These are phyloP conservation scores for Eupeodes luniger DNA, from an alignment of 2,888 invertebrate species.

Conservation along the genomic window DNA sequence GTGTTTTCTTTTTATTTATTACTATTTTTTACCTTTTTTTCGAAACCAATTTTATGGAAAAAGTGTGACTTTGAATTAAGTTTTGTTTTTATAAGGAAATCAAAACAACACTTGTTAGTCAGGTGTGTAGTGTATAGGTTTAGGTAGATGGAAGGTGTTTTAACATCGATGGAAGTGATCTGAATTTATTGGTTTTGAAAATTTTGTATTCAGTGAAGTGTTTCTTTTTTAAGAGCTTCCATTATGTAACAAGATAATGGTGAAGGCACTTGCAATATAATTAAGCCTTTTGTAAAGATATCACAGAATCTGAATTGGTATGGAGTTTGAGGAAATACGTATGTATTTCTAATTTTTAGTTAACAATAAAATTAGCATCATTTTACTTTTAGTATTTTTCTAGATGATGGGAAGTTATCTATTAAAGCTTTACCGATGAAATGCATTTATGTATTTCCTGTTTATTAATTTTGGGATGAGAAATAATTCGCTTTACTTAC, in stretches of 20 bases:
- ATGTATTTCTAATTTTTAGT: no score
- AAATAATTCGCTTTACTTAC: no score
- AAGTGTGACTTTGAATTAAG: constrained; percentile 39
- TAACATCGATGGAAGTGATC: constrained; percentile 58
- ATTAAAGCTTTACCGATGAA: no score
- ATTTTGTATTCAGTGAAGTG: constrained; percentile 28
- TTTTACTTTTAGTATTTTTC: no score
- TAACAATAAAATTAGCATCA: no score
- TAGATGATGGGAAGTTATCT: no score
- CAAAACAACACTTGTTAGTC: background rate
- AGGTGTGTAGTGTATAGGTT: background rate
- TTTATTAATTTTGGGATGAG: no score
- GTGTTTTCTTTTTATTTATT: constrained; percentile 7
- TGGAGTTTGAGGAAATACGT: background rate
- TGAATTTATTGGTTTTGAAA: constrained; percentile 37
- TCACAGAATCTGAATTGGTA: background rate
- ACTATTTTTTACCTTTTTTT: constrained; percentile 10
- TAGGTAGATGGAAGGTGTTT: constrained; percentile 10
- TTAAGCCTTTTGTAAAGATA: background rate
- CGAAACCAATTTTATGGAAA: constrained; percentile 7
- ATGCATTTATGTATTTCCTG: no score
- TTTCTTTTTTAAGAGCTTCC: background rate
- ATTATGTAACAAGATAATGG: constrained; percentile 47
- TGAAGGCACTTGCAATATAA: constrained; percentile 38
- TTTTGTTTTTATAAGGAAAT: constrained; percentile 42